phyloP scores from a whole-genome alignment of 2,113 vertebrate species.

The Gymnobelideus leadbeateri region DNA sequence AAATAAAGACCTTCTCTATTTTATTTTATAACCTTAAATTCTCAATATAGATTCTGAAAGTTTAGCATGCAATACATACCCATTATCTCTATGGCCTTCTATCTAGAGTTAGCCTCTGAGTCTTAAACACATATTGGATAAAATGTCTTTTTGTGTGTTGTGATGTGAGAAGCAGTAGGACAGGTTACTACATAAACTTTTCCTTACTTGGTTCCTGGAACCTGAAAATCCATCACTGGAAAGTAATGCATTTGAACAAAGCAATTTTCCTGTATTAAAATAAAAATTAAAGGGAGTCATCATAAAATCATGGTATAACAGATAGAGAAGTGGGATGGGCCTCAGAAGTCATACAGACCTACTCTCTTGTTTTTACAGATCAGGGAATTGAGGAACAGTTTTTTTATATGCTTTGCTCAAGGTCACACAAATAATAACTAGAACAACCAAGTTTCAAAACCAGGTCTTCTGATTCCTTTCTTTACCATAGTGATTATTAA shows the following conservation, averaged over 20 bases:
- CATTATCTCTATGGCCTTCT: not conserved
- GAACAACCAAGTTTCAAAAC: slow-evolving; percentile 28
- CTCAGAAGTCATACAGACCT: not conserved
- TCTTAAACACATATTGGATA: not conserved
- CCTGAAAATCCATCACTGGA: not conserved
- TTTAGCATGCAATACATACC: not conserved
- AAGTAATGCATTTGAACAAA: not conserved
- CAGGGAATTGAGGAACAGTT: not conserved
- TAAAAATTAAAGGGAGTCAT: not conserved
- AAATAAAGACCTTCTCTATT: not conserved
- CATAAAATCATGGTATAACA: not conserved
- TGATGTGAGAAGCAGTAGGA: not conserved
- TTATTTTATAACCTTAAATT: not conserved
- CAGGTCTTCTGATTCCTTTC: not conserved
- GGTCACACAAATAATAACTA: not conserved
- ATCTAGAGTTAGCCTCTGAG: not conserved
- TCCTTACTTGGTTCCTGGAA: not conserved
- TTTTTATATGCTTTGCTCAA: not conserved
- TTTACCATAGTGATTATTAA: not conserved
- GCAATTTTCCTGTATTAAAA: not conserved
- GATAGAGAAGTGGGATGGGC: not conserved
- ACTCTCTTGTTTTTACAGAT: not conserved
- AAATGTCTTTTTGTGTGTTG: not conserved
- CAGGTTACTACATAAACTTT: not conserved
- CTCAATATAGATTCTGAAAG: not conserved